phyloP scores from a whole-genome alignment of 64 coral and sea anemone species.

The Stichodactyla helianthus region DNA sequence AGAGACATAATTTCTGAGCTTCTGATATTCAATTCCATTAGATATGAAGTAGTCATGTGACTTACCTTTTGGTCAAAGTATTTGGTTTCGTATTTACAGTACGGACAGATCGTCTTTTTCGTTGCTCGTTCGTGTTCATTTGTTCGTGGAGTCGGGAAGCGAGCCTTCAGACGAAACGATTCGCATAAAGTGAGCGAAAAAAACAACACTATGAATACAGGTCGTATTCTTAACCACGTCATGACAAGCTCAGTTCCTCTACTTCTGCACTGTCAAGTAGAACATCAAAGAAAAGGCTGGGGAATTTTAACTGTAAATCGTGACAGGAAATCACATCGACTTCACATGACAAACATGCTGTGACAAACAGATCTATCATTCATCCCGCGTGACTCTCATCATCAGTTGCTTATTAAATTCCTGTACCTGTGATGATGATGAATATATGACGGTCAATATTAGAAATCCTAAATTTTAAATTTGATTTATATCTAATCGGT shows the following conservation, averaged over 20 bases:
- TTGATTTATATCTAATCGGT: too few species aligned
- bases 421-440: too few species aligned
- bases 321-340: not conserved
- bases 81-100: conserved; percentile 86
- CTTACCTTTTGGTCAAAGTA: conserved; percentile 77
- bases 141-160: conserved; percentile 57
- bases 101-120: conserved; percentile 64
- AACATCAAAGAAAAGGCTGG: not conserved
- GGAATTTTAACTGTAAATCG: not conserved
- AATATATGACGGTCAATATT: too few species aligned
- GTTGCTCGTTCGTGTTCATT: conserved; percentile 43
- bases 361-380: not conserved
- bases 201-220: not conserved
- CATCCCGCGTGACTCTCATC: not conserved
- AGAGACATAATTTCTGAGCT: not conserved
- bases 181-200: not conserved
- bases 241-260: not conserved
- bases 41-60: not conserved
- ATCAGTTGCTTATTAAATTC: not conserved
- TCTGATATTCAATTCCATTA: not conserved
- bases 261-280: not conserved
- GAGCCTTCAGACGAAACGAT: conserved; percentile 67
- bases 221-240: not conserved
- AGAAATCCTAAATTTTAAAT: too few species aligned
- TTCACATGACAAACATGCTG: not conserved